These are phyloP conservation scores for Bibio marci DNA, from an alignment of 2,888 invertebrate genomes.

Conservation along the genomic window DNA sequence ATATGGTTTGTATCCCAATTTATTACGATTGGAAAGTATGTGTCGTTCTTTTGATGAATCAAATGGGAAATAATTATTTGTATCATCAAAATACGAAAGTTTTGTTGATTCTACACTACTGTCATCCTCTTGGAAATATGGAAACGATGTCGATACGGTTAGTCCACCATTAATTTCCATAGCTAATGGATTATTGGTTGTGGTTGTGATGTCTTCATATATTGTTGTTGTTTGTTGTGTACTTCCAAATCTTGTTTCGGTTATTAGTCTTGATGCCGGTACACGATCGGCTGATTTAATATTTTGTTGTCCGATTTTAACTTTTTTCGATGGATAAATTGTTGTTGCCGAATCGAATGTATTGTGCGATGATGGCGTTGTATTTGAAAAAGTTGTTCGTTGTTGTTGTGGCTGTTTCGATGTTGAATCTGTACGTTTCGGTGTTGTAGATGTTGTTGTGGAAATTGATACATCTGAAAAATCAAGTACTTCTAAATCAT, in stretches of 20 bases:
- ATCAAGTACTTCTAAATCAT: conserved; percentile 59
- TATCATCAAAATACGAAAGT: conserved; percentile 20
- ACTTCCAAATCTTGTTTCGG: conserved; percentile 9
- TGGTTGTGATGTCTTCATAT: conserved; percentile 18
- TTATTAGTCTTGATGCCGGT: conserved; percentile 12
- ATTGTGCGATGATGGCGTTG: background rate
- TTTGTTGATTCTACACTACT: conserved; percentile 24
- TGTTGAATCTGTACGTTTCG: conserved; percentile 14
- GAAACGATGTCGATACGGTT: conserved; percentile 17
- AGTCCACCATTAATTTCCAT: conserved; percentile 33
- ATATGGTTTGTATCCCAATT: conserved; percentile 28
- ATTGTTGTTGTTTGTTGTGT: conserved; percentile 13
- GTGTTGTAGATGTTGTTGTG: conserved; percentile 24
- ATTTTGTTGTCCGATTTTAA: conserved; percentile 1
- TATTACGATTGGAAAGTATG: conserved; percentile 15
- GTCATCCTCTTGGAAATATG: conserved; percentile 30
- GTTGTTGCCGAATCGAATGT: conserved; percentile 5
- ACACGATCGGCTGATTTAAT: conserved; percentile 10
- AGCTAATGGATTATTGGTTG: conserved; percentile 25
- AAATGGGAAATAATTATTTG: conserved; percentile 23
- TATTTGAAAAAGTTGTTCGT: conserved; percentile 6
- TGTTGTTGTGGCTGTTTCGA: conserved; percentile 12
- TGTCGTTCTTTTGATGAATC: conserved; percentile 33
- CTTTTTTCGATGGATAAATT: background rate
- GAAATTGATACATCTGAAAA: conserved; percentile 49